Conservation (phyloP, 2,797 vertebrate species). For the Cephalopachus bancanus region DNA sequence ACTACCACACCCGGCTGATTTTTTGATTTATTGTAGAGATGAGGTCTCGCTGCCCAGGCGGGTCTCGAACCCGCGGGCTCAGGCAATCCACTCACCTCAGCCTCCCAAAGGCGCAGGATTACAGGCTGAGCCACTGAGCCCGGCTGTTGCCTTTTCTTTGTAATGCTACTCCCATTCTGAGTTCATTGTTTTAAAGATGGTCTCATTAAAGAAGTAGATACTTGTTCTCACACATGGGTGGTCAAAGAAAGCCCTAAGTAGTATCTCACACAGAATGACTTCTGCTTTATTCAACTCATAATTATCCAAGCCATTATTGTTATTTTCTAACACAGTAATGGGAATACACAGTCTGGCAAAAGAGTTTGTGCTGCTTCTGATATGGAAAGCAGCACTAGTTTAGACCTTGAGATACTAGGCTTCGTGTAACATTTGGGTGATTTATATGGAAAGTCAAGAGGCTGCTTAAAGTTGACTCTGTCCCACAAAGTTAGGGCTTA, state of each 20-base stretch:
- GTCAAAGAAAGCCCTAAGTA: neutral
- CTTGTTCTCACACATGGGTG: neutral
- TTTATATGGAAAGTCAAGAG: neutral
- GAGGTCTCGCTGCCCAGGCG: too few relatives aligned
- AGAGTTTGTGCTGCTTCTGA: neutral
- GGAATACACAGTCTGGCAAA: neutral
- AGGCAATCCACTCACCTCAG: too few relatives aligned
- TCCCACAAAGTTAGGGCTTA: neutral
- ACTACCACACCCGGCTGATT: too few relatives aligned
- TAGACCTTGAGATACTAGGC: neutral
- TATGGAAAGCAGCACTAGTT: neutral
- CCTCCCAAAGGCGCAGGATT: too few relatives aligned
- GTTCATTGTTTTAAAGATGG: constrained; percentile 20
- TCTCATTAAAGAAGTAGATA: neutral
- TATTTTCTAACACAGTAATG: neutral
- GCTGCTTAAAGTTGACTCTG: neutral
- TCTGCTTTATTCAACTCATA: neutral
- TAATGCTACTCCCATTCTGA: too few relatives aligned
- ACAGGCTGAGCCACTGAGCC: too few relatives aligned
- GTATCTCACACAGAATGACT: neutral
- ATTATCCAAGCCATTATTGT: neutral
- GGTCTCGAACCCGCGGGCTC: too few relatives aligned
- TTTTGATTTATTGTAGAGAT: too few relatives aligned
- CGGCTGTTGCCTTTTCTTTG: too few relatives aligned
- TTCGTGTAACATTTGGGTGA: neutral